Conservation (phyloP, 2,888 invertebrate species). For the Aelia acuminata region DNA sequence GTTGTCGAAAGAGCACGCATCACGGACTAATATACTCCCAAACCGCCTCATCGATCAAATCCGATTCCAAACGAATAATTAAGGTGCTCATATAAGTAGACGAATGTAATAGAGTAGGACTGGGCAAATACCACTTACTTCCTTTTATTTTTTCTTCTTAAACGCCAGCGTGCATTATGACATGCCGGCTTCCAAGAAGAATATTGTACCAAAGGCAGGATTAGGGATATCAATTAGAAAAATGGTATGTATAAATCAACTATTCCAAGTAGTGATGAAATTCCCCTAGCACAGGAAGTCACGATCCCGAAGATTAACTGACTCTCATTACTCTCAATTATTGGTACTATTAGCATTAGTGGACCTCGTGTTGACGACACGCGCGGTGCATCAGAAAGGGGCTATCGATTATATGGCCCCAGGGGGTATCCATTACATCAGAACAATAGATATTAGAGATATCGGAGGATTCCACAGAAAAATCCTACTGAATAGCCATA, state of each 20-base stretch:
- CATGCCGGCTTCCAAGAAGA: not conserved
- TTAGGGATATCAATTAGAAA: not conserved
- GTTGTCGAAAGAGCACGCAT: conserved; percentile 17
- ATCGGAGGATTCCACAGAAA: not conserved
- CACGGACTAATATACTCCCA: not conserved
- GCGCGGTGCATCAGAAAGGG: not conserved
- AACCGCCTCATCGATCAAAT: not conserved
- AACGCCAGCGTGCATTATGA: not conserved
- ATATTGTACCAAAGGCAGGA: not conserved
- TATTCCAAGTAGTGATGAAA: conserved; percentile 42
- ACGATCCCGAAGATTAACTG: not conserved
- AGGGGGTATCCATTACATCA: not conserved
- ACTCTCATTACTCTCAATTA: conserved; percentile 43
- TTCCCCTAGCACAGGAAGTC: conserved; percentile 16
- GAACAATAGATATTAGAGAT: not conserved
- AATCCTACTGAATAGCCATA: conserved; percentile 1
- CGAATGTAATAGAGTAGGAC: not conserved
- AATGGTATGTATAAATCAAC: conserved; percentile 14
- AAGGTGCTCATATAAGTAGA: not conserved
- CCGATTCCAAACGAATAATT: not conserved
- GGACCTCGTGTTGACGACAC: conserved; percentile 5
- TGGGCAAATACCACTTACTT: not conserved
- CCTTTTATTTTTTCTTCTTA: not conserved
- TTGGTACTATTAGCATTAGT: conserved; percentile 11
- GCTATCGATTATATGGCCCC: not conserved